A percentile compares a stretch with the other conserved stretches of the same genome.
These are phyloP conservation scores for Parelbella ahira DNA, from an alignment of 2,888 invertebrate species.

Conservation along the genomic window DNA sequence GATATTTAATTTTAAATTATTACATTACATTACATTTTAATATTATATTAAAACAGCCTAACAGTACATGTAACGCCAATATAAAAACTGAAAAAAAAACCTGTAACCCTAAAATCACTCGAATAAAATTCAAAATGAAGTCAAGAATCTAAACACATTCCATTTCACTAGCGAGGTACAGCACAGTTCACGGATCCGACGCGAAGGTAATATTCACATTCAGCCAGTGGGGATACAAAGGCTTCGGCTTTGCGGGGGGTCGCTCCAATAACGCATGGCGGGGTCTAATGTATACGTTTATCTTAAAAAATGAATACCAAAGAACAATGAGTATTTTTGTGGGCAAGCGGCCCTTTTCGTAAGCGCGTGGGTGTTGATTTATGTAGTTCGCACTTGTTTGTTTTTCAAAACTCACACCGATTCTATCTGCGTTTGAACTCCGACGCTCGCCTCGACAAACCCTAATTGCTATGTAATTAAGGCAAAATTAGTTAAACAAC, in stretches of 20 bases:
- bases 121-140: slow-evolving; percentile 2
- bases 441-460: no score
- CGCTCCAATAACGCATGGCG: slow-evolving; percentile 30
- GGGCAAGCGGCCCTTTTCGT: slow-evolving; percentile 34
- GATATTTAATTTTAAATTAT: no score
- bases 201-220: slow-evolving; percentile 29
- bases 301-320: slow-evolving; percentile 40
- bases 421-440: slow-evolving; percentile 13
- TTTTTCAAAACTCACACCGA: no score
- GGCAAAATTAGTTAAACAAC: no score
- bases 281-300: slow-evolving; percentile 36
- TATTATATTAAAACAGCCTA: no score
- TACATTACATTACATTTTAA: no score
- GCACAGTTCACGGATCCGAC: no score
- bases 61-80: no score
- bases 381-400: slow-evolving; percentile 34
- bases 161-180: slow-evolving; percentile 9
- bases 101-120: no score
- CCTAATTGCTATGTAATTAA: no score
- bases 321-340: slow-evolving; percentile 47
- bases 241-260: slow-evolving; percentile 37
- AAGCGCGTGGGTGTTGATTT: slow-evolving; percentile 47
- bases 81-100: no score
- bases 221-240: slow-evolving; percentile 29
- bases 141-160: slow-evolving; percentile 5